phyloP scores from a whole-genome alignment of 2,888 invertebrate genomes.

The Microctonus aethiopoides region DNA sequence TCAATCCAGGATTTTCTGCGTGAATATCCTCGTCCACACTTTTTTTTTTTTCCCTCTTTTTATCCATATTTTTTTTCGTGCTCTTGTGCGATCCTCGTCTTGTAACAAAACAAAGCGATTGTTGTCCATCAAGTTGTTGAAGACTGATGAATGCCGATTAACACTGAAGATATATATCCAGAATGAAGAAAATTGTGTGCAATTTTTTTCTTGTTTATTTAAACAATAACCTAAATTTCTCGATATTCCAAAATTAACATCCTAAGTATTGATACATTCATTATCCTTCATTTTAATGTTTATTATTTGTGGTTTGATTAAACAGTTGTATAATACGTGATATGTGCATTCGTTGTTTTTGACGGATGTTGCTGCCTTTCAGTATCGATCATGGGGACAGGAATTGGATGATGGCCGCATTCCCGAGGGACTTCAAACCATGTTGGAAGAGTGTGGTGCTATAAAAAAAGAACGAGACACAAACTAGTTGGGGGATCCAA shows the following conservation, averaged over 20 bases:
- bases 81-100: neutral
- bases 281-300: neutral
- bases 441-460: slow-evolving; percentile 80
- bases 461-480: slow-evolving; percentile 74
- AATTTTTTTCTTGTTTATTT: neutral
- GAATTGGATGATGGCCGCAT: slow-evolving; percentile 84
- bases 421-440: slow-evolving; percentile 81
- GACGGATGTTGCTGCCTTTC: slow-evolving; percentile 58
- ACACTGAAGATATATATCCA: neutral
- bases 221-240: neutral
- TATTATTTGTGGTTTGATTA: neutral
- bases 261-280: neutral
- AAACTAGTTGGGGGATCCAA: slow-evolving; percentile 36
- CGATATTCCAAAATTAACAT: neutral
- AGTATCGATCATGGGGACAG: slow-evolving; percentile 84
- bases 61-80: neutral
- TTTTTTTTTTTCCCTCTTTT: neutral
- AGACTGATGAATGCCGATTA: too few species aligned
- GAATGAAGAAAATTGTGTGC: neutral
- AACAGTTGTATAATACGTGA: neutral
- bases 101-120: neutral
- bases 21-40: neutral
- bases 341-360: neutral
- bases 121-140: neutral
- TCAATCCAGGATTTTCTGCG: neutral